Percentiles rank a stretch among this genome's conserved stretches.
phyloP scores from a whole-genome alignment of 2,888 invertebrate genomes.

The Phytoseiulus persimilis region DNA sequence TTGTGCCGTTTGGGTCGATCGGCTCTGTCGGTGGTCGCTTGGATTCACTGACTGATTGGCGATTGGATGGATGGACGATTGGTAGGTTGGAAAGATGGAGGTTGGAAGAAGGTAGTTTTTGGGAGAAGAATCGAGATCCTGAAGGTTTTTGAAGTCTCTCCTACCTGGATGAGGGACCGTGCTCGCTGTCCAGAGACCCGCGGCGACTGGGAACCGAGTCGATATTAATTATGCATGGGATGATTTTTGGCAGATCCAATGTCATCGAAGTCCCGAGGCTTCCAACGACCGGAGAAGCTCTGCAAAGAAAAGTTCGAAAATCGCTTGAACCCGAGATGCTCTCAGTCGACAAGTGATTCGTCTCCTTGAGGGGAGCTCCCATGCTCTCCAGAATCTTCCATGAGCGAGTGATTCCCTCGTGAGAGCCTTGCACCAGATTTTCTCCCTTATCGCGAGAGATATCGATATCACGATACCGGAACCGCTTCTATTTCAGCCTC shows the following conservation, averaged over 20 bases:
- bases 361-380: no score
- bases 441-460: no score
- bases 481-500: no score
- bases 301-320: background rate
- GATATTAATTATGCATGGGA: slow-evolving; percentile 29
- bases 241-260: slow-evolving; percentile 9
- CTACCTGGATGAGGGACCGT: slow-evolving; percentile 34
- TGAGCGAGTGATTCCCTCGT: no score
- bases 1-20: background rate
- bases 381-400: no score
- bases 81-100: background rate
- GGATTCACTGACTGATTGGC: background rate
- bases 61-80: background rate
- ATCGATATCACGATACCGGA: no score
- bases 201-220: slow-evolving; percentile 25
- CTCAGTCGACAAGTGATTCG: no score
- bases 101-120: background rate
- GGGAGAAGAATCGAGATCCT: background rate
- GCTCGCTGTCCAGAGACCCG: slow-evolving; percentile 21
- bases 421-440: no score
- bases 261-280: background rate
- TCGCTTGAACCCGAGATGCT: no score
- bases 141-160: background rate
- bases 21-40: background rate
- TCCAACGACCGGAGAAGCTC: slow-evolving; percentile 9